A percentile compares a stretch with the other conserved stretches of the same genome.
phyloP scores from a whole-genome alignment of 2,113 vertebrate genomes.

The Pteruthius melanotis region DNA sequence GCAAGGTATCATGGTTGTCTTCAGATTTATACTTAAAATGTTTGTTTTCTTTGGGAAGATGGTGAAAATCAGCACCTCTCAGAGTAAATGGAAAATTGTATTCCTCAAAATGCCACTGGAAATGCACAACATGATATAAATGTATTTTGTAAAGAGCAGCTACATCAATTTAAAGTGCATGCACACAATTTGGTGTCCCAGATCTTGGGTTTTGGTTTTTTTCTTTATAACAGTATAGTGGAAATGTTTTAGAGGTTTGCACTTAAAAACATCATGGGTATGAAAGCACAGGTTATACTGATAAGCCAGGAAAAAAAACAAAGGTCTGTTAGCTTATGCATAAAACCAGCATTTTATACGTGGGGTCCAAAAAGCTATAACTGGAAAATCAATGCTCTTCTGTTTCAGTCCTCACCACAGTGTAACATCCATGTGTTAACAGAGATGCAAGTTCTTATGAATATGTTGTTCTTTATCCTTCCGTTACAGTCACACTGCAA shows the following conservation, averaged over 20 bases:
- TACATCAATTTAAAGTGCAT: conserved; percentile 38
- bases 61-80: conserved; percentile 46
- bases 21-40: conserved; percentile 43
- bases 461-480: neutral
- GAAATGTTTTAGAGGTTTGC: conserved; percentile 10
- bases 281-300: neutral
- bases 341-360: neutral
- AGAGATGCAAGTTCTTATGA: neutral
- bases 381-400: neutral
- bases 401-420: neutral
- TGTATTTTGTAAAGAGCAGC: conserved; percentile 40
- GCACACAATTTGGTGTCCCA: conserved; percentile 1
- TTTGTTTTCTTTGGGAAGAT: conserved; percentile 50
- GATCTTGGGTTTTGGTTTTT: neutral
- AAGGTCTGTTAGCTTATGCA: neutral
- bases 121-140: conserved; percentile 41
- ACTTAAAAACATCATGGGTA: neutral
- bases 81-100: conserved; percentile 47
- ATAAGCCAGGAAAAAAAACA: neutral
- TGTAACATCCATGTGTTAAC: neutral
- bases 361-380: neutral
- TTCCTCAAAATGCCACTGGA: conserved; percentile 54
- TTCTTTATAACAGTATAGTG: conserved; percentile 1
- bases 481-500: neutral
- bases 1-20: conserved; percentile 41